Percentiles rank a stretch among this genome's conserved stretches.
Evolutionary conservation across 2,797 vertebrate genomes (phyloP).

Genomic region (Columba guinea): DNA sequence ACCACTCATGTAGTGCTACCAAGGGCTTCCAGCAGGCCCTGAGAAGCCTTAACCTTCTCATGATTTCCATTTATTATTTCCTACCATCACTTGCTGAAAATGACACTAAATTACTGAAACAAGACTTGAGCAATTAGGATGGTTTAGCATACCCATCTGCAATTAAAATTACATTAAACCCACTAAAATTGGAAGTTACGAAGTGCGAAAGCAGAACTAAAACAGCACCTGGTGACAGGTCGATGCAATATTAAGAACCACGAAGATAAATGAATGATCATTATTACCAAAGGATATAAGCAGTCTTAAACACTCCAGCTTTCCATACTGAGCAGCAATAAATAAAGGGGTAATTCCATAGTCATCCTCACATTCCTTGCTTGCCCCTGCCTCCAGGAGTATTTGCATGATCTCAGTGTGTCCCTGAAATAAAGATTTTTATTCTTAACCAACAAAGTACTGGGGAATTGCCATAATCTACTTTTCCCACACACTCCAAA

Average conservation of each 20-base stretch:
- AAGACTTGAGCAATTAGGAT: background rate
- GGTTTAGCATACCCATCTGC: background rate
- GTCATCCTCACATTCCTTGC: slow-evolving; percentile 87
- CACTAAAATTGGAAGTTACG: accelerated
- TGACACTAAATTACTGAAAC: background rate
- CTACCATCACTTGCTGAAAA: background rate
- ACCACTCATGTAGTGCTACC: background rate
- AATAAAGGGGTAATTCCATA: slow-evolving; percentile 90
- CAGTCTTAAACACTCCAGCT: slow-evolving; percentile 79
- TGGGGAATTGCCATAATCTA: accelerated
- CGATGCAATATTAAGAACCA: background rate
- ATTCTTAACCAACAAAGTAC: background rate
- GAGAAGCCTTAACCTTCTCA: background rate
- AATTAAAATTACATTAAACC: background rate
- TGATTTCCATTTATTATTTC: background rate
- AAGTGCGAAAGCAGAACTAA: background rate
- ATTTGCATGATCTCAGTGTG: slow-evolving; percentile 80
- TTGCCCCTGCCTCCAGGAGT: slow-evolving; percentile 79
- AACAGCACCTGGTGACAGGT: background rate
- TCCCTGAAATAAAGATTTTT: slow-evolving; percentile 29
- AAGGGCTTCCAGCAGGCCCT: background rate
- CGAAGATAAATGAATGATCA: background rate
- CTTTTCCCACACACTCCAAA: background rate
- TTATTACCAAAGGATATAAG: slow-evolving; percentile 84
- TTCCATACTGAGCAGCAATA: slow-evolving; percentile 92